Conservation (phyloP, 2,113 vertebrate genomes). For the Xiphias gladius region DNA sequence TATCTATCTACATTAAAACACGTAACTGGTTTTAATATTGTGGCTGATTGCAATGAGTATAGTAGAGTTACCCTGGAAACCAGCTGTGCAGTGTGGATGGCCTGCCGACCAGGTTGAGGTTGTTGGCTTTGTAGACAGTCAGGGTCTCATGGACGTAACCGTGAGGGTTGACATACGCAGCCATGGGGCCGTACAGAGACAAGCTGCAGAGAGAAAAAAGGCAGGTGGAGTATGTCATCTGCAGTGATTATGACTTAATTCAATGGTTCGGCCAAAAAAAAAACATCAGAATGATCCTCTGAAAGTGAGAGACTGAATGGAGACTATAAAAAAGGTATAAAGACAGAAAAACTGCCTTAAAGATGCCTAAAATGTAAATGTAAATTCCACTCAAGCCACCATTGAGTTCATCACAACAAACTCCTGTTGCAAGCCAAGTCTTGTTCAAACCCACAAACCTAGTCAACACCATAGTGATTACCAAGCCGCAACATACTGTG, state of each 20-base stretch:
- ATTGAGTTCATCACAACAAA: background rate
- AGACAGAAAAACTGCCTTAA: background rate
- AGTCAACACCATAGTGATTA: background rate
- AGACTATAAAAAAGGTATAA: conserved; percentile 4
- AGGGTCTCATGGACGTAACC: conserved; percentile 97
- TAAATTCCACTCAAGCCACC: background rate
- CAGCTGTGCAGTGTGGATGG: conserved; percentile 97
- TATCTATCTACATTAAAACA: no score
- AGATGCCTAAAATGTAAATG: background rate
- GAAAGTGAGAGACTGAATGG: background rate
- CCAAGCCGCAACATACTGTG: no score
- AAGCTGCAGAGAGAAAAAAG: conserved; percentile 82
- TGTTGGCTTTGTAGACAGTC: conserved; percentile 95
- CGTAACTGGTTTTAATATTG: no score
- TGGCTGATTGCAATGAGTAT: background rate
- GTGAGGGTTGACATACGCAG: conserved; percentile 97
- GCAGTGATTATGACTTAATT: background rate
- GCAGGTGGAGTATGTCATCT: background rate
- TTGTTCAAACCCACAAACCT: background rate
- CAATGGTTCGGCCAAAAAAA: background rate
- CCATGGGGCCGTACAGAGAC: conserved; percentile 97
- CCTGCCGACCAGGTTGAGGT: conserved; percentile 91
- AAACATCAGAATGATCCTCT: conserved; percentile 6
- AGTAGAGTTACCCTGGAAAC: conserved; percentile 94
- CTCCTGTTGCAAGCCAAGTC: background rate